Percentiles rank a stretch among this genome's conserved stretches.
Conservation (phyloP, 2,888 invertebrate species). For the Adineta ricciae region DNA sequence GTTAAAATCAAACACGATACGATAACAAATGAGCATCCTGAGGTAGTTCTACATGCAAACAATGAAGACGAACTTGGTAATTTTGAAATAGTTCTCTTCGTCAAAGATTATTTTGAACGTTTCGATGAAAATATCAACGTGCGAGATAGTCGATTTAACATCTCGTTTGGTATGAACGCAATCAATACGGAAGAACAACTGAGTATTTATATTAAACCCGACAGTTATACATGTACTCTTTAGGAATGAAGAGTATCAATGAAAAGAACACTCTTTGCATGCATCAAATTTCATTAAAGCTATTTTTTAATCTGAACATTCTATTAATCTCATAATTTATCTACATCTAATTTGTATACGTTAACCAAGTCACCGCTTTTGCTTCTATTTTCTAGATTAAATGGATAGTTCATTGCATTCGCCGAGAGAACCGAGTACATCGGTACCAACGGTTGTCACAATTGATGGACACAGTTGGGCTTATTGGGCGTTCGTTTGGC, state of each 20-base stretch:
- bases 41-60: not conserved
- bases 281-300: not conserved
- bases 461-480: not conserved
- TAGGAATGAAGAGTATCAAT: not conserved
- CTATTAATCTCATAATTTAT: not conserved
- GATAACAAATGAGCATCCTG: not conserved
- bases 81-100: not conserved
- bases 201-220: not conserved
- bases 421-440: not conserved
- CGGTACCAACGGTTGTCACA: not conserved
- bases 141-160: not conserved
- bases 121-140: not conserved
- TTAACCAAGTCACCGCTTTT: not conserved
- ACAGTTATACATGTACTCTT: not conserved
- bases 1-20: not conserved
- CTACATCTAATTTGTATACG: too few relatives aligned
- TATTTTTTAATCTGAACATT: too few relatives aligned
- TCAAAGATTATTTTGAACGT: not conserved
- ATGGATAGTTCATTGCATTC: not conserved
- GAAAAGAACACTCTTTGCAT: not conserved
- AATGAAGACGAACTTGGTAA: not conserved
- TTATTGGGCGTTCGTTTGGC: constrained; percentile 10
- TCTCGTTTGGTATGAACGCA: not conserved
- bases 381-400: not conserved
- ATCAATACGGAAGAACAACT: not conserved